phyloP scores from a whole-genome alignment of 2,797 vertebrate species.

The Aeoliscus strigatus region DNA sequence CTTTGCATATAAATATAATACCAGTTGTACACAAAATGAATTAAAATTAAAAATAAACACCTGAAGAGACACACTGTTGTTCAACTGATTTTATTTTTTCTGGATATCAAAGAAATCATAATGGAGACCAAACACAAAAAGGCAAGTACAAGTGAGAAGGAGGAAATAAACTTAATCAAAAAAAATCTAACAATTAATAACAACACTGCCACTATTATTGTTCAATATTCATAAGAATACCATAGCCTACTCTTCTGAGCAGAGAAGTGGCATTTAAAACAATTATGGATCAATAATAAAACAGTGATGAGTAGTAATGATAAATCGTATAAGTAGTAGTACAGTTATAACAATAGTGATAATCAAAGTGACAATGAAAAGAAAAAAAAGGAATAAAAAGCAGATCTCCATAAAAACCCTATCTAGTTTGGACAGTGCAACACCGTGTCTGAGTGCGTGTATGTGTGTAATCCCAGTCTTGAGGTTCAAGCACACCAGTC shows the following conservation, averaged over 20 bases:
- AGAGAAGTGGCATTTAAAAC: constrained; percentile 74
- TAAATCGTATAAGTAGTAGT: constrained; percentile 79
- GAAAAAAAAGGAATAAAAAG: constrained; percentile 74
- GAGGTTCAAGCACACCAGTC: constrained; percentile 71
- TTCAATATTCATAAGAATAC: constrained; percentile 78
- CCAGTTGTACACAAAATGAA: too few species aligned
- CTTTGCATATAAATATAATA: too few species aligned
- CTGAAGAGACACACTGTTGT: constrained; percentile 48
- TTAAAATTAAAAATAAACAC: too few species aligned
- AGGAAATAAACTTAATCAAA: constrained; percentile 77
- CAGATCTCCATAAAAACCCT: constrained; percentile 77
- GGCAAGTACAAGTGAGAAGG: constrained; percentile 76
- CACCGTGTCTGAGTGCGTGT: constrained; percentile 62
- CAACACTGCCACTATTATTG: constrained; percentile 80
- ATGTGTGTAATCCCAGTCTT: constrained; percentile 67
- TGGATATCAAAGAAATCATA: constrained; percentile 82
- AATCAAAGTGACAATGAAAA: constrained; percentile 82
- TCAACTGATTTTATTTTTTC: constrained; percentile 80
- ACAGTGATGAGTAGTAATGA: constrained; percentile 80
- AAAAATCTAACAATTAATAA: constrained; percentile 76
- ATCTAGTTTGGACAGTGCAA: constrained; percentile 79
- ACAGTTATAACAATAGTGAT: constrained; percentile 83
- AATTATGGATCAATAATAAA: constrained; percentile 78
- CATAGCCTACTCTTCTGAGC: constrained; percentile 60
- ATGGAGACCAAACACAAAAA: constrained; percentile 82